Evolutionary conservation across 35 echinoderm and acorn worm species (phyloP).

Genomic region (Anneissia japonica): DNA sequence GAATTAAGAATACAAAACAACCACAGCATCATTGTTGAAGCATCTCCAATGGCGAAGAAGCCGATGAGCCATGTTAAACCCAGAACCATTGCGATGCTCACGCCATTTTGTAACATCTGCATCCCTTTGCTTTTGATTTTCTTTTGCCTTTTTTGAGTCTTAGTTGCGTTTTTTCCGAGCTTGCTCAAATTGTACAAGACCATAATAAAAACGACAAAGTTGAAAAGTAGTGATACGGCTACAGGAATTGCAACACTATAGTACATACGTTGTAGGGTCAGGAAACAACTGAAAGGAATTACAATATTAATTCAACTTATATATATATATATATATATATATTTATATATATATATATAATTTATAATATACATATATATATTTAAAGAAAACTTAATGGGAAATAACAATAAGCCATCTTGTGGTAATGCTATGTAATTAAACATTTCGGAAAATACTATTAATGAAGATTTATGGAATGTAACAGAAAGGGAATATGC

Average conservation of each 20-base stretch:
- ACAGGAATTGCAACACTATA: neutral
- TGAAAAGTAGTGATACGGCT: neutral
- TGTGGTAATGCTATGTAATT: no score
- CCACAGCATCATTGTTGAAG: neutral
- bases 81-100: neutral
- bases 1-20: conserved; percentile 37
- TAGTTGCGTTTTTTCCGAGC: neutral
- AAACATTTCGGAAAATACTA: neutral
- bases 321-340: no score
- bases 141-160: neutral
- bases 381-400: no score
- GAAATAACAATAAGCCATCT: no score
- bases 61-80: conserved; percentile 38
- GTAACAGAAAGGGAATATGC: no score
- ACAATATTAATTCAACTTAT: neutral
- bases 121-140: neutral
- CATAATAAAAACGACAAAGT: neutral
- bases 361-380: no score
- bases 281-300: neutral
- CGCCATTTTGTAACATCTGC: neutral
- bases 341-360: no score
- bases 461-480: neutral
- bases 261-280: neutral
- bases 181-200: neutral
- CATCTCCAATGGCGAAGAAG: conserved; percentile 29